Conservation (phyloP, 2,888 invertebrate species). For the Dryococelus australis region DNA sequence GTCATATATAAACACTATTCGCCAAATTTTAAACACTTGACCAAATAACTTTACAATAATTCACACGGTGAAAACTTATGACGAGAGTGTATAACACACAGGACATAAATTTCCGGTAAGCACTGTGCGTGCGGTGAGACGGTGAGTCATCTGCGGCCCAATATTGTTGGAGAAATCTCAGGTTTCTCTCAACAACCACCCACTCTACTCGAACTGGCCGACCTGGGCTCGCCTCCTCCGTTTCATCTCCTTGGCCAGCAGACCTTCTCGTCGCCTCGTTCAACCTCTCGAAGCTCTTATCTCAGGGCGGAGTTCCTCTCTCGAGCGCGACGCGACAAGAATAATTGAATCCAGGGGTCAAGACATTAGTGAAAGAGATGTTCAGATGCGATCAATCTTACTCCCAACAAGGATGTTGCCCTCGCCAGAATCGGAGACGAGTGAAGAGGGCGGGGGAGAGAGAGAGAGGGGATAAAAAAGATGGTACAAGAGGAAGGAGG, state of each 20-base stretch:
- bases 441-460: background rate
- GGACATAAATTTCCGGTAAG: too few relatives aligned
- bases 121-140: too few relatives aligned
- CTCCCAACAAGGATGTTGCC: conserved; percentile 16
- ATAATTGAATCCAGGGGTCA: conserved; percentile 16
- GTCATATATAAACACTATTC: too few relatives aligned
- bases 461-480: background rate
- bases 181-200: background rate
- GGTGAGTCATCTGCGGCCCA: too few relatives aligned
- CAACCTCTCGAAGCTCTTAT: background rate
- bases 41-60: too few relatives aligned
- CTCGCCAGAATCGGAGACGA: background rate
- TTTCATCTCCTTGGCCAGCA: background rate
- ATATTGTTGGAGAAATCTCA: too few relatives aligned
- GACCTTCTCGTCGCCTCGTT: background rate
- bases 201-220: background rate
- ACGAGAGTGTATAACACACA: too few relatives aligned
- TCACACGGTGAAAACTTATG: too few relatives aligned
- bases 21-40: too few relatives aligned
- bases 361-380: conserved; percentile 16
- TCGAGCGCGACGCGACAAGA: conserved; percentile 3
- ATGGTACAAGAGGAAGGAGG: background rate
- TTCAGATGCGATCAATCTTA: conserved; percentile 16
- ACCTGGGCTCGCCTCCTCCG: background rate
- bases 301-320: background rate